Conservation (phyloP, 2,113 vertebrate species). For the Serilophus lunatus region DNA sequence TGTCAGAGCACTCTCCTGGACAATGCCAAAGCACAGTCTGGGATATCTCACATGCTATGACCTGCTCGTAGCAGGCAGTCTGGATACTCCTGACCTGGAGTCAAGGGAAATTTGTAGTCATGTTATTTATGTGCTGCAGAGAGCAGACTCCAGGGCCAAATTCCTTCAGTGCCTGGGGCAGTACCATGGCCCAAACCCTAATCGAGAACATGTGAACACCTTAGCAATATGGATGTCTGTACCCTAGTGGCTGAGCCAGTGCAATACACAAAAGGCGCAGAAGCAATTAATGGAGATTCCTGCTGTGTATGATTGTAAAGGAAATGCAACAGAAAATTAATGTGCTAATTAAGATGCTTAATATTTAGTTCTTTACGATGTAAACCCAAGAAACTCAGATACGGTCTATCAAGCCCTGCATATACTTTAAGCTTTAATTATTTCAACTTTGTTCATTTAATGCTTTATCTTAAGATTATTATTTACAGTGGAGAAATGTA, state of each 20-base stretch:
- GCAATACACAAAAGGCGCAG: neutral
- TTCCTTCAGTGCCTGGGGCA: neutral
- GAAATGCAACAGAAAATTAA: neutral
- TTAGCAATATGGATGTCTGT: neutral
- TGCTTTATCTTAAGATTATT: neutral
- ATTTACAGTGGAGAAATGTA: neutral
- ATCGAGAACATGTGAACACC: neutral
- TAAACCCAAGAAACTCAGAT: neutral
- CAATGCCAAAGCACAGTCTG: neutral
- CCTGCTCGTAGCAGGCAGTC: neutral
- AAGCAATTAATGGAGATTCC: neutral
- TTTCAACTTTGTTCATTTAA: neutral
- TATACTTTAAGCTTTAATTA: neutral
- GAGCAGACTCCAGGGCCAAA: neutral
- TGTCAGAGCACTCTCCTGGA: neutral
- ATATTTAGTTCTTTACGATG: neutral
- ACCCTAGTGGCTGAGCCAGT: neutral
- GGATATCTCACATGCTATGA: neutral
- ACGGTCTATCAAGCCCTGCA: neutral
- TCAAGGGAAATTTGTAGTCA: neutral
- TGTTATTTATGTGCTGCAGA: fast-evolving
- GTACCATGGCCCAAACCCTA: neutral
- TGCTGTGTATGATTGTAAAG: neutral
- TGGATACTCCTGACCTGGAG: neutral
- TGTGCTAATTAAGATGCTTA: neutral